Conservation (phyloP, 2,113 vertebrate species). For the Ibidorhyncha struthersii region DNA sequence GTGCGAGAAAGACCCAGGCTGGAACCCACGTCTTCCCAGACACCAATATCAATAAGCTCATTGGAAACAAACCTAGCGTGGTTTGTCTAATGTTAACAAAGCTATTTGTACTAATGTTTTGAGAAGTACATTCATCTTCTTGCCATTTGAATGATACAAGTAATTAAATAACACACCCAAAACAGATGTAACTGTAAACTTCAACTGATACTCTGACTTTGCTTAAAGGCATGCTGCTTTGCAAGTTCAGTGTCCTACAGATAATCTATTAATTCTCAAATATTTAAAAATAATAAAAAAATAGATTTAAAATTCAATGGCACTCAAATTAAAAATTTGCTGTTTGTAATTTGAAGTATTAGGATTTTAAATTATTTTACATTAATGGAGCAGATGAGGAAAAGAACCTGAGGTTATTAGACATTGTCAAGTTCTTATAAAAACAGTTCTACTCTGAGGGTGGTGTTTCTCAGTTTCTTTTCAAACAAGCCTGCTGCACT, state of each 20-base stretch:
- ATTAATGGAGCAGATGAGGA: neutral
- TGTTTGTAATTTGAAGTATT: neutral
- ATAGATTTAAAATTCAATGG: neutral
- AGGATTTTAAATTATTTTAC: neutral
- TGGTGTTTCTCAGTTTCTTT: neutral
- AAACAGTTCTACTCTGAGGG: neutral
- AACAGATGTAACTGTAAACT: neutral
- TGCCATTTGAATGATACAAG: neutral
- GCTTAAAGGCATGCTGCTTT: neutral
- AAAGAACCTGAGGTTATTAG: neutral
- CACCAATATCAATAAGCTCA: neutral
- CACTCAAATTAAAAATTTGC: neutral
- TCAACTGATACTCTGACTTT: neutral
- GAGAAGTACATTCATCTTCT: neutral
- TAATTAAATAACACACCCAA: neutral
- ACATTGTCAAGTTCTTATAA: neutral
- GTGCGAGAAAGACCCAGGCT: neutral
- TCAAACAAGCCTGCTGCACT: neutral
- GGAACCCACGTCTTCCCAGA: neutral
- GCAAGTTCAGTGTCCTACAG: neutral
- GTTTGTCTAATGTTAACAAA: neutral
- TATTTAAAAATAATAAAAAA: neutral
- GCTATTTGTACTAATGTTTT: neutral
- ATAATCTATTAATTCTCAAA: neutral
- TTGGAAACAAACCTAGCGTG: neutral